A percentile compares a stretch with the other conserved stretches of the same genome.
Conservation (phyloP, 2,113 vertebrate species). For the Camelus bactrianus region DNA sequence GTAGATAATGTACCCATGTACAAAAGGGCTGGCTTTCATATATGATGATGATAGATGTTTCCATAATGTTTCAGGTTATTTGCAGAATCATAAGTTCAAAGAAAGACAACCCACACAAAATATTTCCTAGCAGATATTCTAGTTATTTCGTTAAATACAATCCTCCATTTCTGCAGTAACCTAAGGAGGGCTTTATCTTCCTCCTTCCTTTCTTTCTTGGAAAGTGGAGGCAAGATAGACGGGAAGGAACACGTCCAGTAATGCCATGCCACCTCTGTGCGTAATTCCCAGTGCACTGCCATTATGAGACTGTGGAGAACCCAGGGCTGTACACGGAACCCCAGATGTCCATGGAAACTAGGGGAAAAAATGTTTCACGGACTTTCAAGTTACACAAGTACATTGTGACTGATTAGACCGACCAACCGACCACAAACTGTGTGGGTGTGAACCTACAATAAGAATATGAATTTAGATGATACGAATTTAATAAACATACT, state of each 20-base stretch:
- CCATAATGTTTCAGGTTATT: not conserved
- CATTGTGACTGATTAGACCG: not conserved
- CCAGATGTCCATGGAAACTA: not conserved
- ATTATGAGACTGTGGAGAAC: not conserved
- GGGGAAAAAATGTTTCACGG: not conserved
- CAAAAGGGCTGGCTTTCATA: not conserved
- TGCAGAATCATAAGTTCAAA: not conserved
- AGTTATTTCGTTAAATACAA: not conserved
- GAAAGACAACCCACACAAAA: not conserved
- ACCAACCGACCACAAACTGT: not conserved
- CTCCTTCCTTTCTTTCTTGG: not conserved
- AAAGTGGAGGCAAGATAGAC: not conserved
- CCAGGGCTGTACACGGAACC: not conserved
- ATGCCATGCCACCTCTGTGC: not conserved
- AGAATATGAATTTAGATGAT: not conserved
- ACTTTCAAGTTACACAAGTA: not conserved
- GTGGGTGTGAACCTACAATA: not conserved
- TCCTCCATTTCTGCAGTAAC: not conserved
- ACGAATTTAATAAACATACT: not conserved
- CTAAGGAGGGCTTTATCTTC: not conserved
- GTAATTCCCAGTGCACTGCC: not conserved
- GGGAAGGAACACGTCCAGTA: not conserved
- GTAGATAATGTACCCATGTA: not conserved
- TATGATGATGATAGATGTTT: not conserved
- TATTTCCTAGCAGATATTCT: not conserved